Conservation (phyloP, 1,140 invertebrate species). For the Gonatopus flavifemur region DNA sequence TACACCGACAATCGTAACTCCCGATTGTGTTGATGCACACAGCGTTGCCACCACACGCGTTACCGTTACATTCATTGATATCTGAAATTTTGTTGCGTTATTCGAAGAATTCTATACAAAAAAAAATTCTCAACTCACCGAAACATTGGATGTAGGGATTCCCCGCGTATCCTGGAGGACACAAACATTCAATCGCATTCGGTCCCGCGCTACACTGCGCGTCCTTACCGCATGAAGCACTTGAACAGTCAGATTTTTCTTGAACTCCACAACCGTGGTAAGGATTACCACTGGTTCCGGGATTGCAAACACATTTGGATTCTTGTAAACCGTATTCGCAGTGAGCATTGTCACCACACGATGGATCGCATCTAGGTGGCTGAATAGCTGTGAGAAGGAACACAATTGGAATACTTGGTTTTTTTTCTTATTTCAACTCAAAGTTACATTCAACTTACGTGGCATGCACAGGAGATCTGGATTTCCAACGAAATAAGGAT, state of each 20-base stretch:
- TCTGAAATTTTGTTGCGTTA: conserved; percentile 61
- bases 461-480: conserved; percentile 88
- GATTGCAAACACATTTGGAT: conserved; percentile 82
- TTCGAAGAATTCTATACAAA: no score
- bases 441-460: conserved; percentile 65
- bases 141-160: conserved; percentile 85
- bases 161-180: conserved; percentile 78
- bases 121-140: conserved; percentile 53
- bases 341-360: conserved; percentile 80
- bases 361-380: conserved; percentile 76
- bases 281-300: conserved; percentile 82
- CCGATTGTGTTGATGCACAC: conserved; percentile 87
- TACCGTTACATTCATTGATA: conserved; percentile 79
- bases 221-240: conserved; percentile 73
- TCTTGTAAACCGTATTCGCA: conserved; percentile 76
- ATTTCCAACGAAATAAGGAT: conserved; percentile 85
- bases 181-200: conserved; percentile 77
- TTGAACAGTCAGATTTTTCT: conserved; percentile 72
- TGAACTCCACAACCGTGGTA: conserved; percentile 77
- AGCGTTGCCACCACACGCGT: conserved; percentile 82
- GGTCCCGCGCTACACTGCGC: conserved; percentile 76
- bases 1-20: conserved; percentile 84
- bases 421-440: not conserved
- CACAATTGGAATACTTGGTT: not conserved
- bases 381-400: conserved; percentile 66